Base-by-base conservation (phyloP, 2,888 invertebrate species). In the Malthinus flaveolus region DNA sequence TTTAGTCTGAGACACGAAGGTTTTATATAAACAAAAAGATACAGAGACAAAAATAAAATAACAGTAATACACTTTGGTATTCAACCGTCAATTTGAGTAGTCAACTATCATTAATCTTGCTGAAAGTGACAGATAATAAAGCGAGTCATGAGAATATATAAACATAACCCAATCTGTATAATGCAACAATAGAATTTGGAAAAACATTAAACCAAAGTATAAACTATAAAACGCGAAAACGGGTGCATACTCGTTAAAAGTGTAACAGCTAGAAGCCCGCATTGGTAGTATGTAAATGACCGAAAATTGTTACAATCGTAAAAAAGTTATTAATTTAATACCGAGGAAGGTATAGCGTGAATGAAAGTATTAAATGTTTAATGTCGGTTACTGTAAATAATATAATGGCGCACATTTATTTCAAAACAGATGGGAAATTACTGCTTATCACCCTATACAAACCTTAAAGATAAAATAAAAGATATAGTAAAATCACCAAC, bases 121-220 rank as follows among this genome's bases (percentile, higher is more conserved):
- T 71, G 71, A 73, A 74, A 71, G 66, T 73, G 73, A 72, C 73
- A 73, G 72, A 73, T 73, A 73, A 72, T 74, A 73, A 73, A 74
- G 68, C 69, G 67, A 67, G 67, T 63, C 70, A 69, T 74, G 71
- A 71, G 70, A 72, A 73, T 73, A 69, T 72, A 70, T 70, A 72
- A 71, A 72, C 72, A 73, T 67, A 69, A 70, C 68, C 67, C 71
- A 74, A 73, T 74, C 70, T 69, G 67, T 72, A 71, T 71, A 72
- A 71, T 73, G 71, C 69, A 72, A 73, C 70, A 71, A 72, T 71
- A 70, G 70, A 71, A 73, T 73, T 73, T 70, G 66, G 67, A 69
- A 70, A 71, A 69, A 66, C 69, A 68, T 68, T 71, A 69, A 69
- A 70, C 67, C 66, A 63, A 67, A 61, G 64, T 69, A 67, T 70